Evolutionary conservation across 2,888 invertebrate genomes (phyloP).

Genomic region (Zygogramma bicolorata): DNA sequence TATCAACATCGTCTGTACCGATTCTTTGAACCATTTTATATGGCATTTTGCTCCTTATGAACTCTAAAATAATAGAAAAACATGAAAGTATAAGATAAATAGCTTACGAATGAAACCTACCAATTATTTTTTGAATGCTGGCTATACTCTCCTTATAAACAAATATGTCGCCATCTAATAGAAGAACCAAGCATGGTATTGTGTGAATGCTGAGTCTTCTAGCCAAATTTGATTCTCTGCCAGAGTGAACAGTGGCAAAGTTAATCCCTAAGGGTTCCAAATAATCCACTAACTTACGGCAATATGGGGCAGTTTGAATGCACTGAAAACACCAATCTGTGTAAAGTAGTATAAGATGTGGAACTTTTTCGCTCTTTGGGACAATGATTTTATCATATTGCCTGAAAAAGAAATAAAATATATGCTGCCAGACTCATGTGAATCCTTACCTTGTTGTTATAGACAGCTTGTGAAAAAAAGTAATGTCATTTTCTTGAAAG

Average conservation of each 20-base stretch:
- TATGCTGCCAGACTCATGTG: not conserved
- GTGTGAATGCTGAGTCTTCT: slow-evolving; percentile 84
- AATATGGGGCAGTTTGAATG: slow-evolving; percentile 86
- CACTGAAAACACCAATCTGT: slow-evolving; percentile 96
- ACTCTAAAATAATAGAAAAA: slow-evolving; percentile 71
- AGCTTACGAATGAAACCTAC: slow-evolving; percentile 66
- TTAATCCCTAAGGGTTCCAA: slow-evolving; percentile 87
- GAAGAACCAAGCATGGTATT: slow-evolving; percentile 84
- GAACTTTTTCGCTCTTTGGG: slow-evolving; percentile 85
- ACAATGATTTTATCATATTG: slow-evolving; percentile 89
- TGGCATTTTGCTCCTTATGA: slow-evolving; percentile 89
- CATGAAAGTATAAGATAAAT: not conserved
- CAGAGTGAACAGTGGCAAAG: slow-evolving; percentile 87
- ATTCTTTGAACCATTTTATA: slow-evolving; percentile 80
- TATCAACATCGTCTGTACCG: slow-evolving; percentile 77
- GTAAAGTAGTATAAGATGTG: slow-evolving; percentile 90
- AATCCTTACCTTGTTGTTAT: slow-evolving; percentile 79
- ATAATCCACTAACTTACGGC: slow-evolving; percentile 87
- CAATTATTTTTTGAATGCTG: slow-evolving; percentile 84
- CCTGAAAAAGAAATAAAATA: slow-evolving; percentile 67
- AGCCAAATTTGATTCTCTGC: slow-evolving; percentile 82
- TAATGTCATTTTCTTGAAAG: slow-evolving; percentile 88
- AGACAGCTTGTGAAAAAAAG: slow-evolving; percentile 87
- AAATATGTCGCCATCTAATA: slow-evolving; percentile 86
- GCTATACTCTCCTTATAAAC: slow-evolving; percentile 86